Percentiles rank a stretch among this genome's conserved stretches.
phyloP scores from a whole-genome alignment of 1,140 invertebrate species.

The Episyrphus balteatus region DNA sequence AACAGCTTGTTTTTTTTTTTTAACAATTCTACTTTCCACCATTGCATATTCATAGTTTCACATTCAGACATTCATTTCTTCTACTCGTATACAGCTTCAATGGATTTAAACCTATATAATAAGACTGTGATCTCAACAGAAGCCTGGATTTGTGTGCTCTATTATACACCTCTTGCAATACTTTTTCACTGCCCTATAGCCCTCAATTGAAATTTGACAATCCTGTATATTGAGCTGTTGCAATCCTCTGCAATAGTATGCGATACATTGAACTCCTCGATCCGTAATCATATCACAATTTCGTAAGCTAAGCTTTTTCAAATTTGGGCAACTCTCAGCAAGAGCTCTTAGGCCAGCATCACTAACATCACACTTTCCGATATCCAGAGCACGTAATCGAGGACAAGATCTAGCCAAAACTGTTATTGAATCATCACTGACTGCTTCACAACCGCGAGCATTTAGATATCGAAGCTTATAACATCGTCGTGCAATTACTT shows the following conservation, averaged over 20 bases:
- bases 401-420: slow-evolving; percentile 73
- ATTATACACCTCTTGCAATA: slow-evolving; percentile 85
- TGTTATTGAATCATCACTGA: slow-evolving; percentile 79
- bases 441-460: slow-evolving; percentile 79
- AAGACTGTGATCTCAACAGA: slow-evolving; percentile 47
- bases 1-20: slow-evolving; percentile 1
- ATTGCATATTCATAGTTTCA: too few species aligned
- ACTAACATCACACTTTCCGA: slow-evolving; percentile 87
- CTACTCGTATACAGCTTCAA: too few species aligned
- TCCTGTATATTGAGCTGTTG: slow-evolving; percentile 88
- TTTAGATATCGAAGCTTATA: slow-evolving; percentile 85
- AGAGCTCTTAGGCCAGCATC: slow-evolving; percentile 73
- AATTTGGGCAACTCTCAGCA: slow-evolving; percentile 77
- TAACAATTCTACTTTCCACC: not conserved
- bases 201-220: slow-evolving; percentile 74
- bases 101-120: too few species aligned
- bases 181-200: slow-evolving; percentile 81
- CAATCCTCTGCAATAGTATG: slow-evolving; percentile 74
- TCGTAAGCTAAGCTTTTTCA: slow-evolving; percentile 79
- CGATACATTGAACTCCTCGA: slow-evolving; percentile 71
- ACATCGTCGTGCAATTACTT: slow-evolving; percentile 78
- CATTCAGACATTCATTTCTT: too few species aligned
- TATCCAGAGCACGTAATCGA: slow-evolving; percentile 69
- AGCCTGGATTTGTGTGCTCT: slow-evolving; percentile 88
- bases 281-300: slow-evolving; percentile 84